A percentile compares a stretch with the other conserved stretches of the same genome.
Conservation (phyloP, 2,797 vertebrate genomes). For the Perodicticus potto region DNA sequence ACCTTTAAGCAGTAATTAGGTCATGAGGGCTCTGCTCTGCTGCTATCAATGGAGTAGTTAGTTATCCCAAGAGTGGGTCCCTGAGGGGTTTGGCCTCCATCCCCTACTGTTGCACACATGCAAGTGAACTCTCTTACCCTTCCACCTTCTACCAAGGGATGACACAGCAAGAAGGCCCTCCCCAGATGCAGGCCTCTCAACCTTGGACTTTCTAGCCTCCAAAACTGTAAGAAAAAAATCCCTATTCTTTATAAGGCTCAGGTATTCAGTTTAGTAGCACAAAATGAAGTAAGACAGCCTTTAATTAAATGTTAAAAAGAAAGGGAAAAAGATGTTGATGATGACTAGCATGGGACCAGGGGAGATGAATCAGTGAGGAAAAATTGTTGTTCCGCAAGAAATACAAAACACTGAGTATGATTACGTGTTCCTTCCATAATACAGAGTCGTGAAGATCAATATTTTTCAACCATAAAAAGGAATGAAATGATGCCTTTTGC, state of each 20-base stretch:
- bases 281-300: neutral
- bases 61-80: neutral
- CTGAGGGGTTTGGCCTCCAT: neutral
- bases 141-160: neutral
- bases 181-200: neutral
- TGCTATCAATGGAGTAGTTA: neutral
- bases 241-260: neutral
- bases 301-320: neutral
- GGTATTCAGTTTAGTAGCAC: neutral
- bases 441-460: neutral
- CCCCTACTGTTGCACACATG: neutral
- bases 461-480: neutral
- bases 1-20: neutral
- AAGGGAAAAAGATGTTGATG: neutral
- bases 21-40: neutral
- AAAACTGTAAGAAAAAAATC: neutral
- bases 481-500: neutral
- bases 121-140: neutral
- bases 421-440: neutral
- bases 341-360: neutral
- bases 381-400: neutral
- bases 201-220: neutral
- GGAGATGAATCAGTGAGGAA: neutral
- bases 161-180: neutral
- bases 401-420: neutral